phyloP scores from a whole-genome alignment of 53 echinoderm and acorn worm species.

The Patiria pectinifera region DNA sequence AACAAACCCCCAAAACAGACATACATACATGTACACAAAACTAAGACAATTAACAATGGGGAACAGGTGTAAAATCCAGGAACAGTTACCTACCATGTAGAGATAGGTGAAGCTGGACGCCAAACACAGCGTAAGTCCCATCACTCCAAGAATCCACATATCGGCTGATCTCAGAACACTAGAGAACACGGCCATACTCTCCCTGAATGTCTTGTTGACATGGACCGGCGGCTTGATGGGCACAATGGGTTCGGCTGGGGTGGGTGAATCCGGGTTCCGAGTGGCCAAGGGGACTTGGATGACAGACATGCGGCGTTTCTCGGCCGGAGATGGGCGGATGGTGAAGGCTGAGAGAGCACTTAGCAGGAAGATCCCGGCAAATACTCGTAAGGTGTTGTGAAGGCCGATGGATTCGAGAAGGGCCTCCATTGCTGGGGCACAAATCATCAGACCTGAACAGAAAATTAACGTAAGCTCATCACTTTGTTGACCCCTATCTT shows the following conservation, averaged over 20 bases:
- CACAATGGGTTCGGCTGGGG: neutral
- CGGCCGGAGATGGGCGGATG: slow-evolving; percentile 56
- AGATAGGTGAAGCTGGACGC: slow-evolving; percentile 48
- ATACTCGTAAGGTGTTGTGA: slow-evolving; percentile 25
- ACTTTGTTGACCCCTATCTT: neutral
- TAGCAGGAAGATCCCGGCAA: slow-evolving; percentile 29
- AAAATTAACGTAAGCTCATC: neutral
- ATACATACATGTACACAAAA: neutral
- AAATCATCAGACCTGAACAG: slow-evolving; percentile 34
- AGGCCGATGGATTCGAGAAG: slow-evolving; percentile 36
- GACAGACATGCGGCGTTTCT: slow-evolving; percentile 56
- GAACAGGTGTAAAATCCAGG: no score
- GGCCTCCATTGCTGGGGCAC: slow-evolving; percentile 36
- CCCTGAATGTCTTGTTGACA: slow-evolving; percentile 37
- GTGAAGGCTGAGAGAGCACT: slow-evolving; percentile 12
- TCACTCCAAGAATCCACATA: slow-evolving; percentile 37
- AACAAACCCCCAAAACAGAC: no score
- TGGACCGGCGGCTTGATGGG: slow-evolving; percentile 43
- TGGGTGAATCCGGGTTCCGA: neutral
- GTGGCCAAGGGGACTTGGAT: neutral
- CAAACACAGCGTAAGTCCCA: slow-evolving; percentile 20
- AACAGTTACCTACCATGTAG: slow-evolving; percentile 43
- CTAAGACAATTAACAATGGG: neutral
- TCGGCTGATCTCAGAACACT: slow-evolving; percentile 30
- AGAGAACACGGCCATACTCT: slow-evolving; percentile 21